A percentile compares a stretch with the other conserved stretches of the same genome.
phyloP scores from a whole-genome alignment of 2,888 invertebrate species.

The Mystacides longicornis region DNA sequence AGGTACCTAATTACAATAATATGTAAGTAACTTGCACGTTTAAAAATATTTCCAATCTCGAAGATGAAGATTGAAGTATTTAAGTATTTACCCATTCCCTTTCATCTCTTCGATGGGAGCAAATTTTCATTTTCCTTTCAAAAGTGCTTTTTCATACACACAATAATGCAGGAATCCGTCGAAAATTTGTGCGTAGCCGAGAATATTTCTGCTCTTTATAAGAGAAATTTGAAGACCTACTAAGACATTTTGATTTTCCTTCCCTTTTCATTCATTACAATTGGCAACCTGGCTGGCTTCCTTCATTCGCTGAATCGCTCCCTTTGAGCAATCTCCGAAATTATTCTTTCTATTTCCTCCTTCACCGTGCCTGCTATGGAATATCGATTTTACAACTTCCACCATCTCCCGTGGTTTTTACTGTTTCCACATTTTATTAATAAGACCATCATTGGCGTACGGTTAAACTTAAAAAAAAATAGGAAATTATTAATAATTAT shows the following conservation, averaged over 20 bases:
- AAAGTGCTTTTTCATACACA: background rate
- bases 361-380: conserved; percentile 5
- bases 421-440: no score
- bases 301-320: conserved; percentile 37
- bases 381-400: conserved; percentile 1
- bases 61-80: no score
- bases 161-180: background rate
- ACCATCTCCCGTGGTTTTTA: background rate
- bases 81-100: background rate
- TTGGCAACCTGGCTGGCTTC: conserved; percentile 38
- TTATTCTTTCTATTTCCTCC: conserved; percentile 34
- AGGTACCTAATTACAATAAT: no score
- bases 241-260: conserved; percentile 8
- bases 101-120: background rate
- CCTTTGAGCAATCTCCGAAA: conserved; percentile 39
- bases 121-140: background rate
- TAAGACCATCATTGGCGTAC: no score
- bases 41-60: no score
- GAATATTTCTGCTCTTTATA: background rate
- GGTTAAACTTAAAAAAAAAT: no score
- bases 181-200: background rate
- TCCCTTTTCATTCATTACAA: conserved; percentile 27
- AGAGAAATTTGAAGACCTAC: conserved; percentile 3
- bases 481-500: no score
- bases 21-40: no score